Evolutionary conservation across 2,797 vertebrate genomes (phyloP).

Genomic region (Rhinichthys osculus): DNA sequence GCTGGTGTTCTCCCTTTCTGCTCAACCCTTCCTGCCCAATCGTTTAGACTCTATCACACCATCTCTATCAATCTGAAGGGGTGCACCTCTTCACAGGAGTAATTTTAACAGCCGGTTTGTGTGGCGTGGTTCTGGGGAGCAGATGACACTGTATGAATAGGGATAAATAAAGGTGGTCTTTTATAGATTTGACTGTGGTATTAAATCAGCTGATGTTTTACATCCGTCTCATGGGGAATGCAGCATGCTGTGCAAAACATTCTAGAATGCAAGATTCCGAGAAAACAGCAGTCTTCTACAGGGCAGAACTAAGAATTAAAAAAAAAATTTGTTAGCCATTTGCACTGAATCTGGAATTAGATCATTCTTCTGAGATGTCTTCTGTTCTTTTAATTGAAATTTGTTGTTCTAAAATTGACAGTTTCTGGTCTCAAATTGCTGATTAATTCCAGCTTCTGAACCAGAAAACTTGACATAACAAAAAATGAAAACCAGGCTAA

Average conservation of each 20-base stretch:
- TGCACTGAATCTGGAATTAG: background rate
- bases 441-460: background rate
- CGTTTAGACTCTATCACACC: conserved; percentile 29
- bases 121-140: conserved; percentile 2
- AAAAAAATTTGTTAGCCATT: background rate
- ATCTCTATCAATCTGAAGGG: conserved; percentile 34
- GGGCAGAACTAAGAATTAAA: background rate
- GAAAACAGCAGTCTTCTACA: background rate
- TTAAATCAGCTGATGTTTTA: conserved; percentile 30
- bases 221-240: background rate
- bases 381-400: background rate
- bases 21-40: conserved; percentile 1
- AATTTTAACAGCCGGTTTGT: conserved; percentile 24
- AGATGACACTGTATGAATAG: conserved; percentile 6
- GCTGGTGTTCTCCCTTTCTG: conserved; percentile 11
- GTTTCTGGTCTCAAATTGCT: background rate
- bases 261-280: background rate
- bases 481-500: background rate
- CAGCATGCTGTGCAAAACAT: background rate
- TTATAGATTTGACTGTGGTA: conserved; percentile 15
- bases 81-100: conserved; percentile 24
- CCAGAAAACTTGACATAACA: background rate
- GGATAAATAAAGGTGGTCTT: background rate
- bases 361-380: background rate
- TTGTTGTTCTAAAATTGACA: background rate